Conservation (phyloP, 2,113 vertebrate genomes). For the Malurus alboscapulatus region DNA sequence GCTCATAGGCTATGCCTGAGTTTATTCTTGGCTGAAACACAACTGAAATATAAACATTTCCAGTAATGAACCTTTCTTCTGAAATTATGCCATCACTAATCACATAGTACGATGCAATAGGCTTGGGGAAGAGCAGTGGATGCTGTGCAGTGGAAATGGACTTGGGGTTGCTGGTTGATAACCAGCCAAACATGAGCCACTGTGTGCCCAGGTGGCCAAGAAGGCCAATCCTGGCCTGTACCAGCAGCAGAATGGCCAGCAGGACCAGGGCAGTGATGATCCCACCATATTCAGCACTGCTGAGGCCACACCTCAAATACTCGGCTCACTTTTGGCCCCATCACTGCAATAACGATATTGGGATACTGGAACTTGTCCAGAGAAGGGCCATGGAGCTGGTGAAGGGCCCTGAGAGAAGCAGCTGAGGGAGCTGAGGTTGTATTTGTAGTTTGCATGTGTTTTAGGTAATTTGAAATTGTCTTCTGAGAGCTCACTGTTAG, state of each 20-base stretch:
- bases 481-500: not conserved
- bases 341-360: not conserved
- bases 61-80: not conserved
- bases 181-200: not conserved
- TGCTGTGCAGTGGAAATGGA: not conserved
- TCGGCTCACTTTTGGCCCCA: not conserved
- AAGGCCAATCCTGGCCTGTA: not conserved
- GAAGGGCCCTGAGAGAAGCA: not conserved
- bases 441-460: not conserved
- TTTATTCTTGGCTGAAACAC: not conserved
- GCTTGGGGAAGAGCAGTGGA: not conserved
- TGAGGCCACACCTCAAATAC: not conserved
- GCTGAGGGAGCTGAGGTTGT: not conserved
- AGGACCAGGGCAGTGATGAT: fast-evolving
- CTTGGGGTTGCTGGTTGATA: not conserved
- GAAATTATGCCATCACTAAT: not conserved
- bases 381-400: not conserved
- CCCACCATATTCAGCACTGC: fast-evolving
- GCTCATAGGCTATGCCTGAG: not conserved
- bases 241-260: not conserved
- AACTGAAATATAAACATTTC: not conserved
- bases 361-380: not conserved
- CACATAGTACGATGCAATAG: not conserved
- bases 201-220: not conserved
- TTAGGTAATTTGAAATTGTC: not conserved